Base-by-base conservation (phyloP, 2,797 vertebrate genomes). In the Trematomus bernacchii region DNA sequence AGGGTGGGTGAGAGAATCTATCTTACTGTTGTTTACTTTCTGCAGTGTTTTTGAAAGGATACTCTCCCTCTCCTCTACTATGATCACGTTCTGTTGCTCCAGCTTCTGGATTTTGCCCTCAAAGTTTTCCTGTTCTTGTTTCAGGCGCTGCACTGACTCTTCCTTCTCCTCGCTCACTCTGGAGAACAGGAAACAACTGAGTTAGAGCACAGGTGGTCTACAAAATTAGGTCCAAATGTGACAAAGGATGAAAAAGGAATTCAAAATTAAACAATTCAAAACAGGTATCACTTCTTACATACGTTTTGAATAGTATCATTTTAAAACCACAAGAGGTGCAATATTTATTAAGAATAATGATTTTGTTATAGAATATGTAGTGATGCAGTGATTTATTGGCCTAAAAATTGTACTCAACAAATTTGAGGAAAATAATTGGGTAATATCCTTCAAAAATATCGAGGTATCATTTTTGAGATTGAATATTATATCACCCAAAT, bases 111-210 rank as follows among this genome's bases (percentile, higher is more conserved):
- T 98, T 91, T 97, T 98, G 93, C 94, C 95, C 88, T 98, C 97
- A 88, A 98, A 99, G 0, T 95, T 95, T 80, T 95, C 96, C 73
- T 99, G 97, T 83, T 98, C 97, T 18, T 96, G 93, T 92, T 95
- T 96, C 77, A 98, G 93, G 0, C 96, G 96, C 82, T 96, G 96
- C 73, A 96, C 95, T 0, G 97, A 98, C 87, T 97, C 97, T 61
- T 99, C 97, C 85, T 98, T 99, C 91, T 99, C 97, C 91, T 99
- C 97, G 15, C 96, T 99, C 77, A 99, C 95, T 92, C 98, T 99
- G 92, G 10, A 60, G 27, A 73, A 52, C 10, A 80, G 4, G 4
- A 71, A 51, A 65, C 9, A 52, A 66, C 5, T 51, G 13, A 6
- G 6, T 59, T 61, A 52, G 21, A 61, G 4, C 13, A 51, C 8